phyloP scores from a whole-genome alignment of 1,140 invertebrate genomes.

The Eufriesea mexicana region DNA sequence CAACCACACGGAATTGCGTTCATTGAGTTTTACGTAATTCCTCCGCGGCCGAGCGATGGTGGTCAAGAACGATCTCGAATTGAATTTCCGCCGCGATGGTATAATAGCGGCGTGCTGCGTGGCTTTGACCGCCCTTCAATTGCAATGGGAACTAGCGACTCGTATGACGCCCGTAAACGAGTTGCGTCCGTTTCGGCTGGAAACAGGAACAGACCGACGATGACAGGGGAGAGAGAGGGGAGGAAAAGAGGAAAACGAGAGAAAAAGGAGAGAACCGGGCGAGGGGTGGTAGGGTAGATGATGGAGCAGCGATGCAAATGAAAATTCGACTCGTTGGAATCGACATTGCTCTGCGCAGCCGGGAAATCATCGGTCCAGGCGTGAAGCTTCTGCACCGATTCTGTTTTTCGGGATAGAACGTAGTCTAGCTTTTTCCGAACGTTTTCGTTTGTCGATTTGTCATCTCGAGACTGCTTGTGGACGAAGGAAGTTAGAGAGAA shows the following conservation, averaged over 20 bases:
- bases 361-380: slow-evolving; percentile 26
- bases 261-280: neutral
- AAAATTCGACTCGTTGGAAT: slow-evolving; percentile 46
- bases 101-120: slow-evolving; percentile 44
- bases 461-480: no score
- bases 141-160: slow-evolving; percentile 73
- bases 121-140: slow-evolving; percentile 79
- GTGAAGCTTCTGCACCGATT: neutral
- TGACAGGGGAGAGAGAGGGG: neutral
- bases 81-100: slow-evolving; percentile 75
- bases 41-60: slow-evolving; percentile 24
- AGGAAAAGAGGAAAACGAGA: neutral
- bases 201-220: slow-evolving; percentile 6
- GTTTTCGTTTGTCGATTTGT: no score
- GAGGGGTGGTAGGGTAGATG: no score
- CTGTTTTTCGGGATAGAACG: neutral
- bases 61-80: slow-evolving; percentile 72
- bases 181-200: slow-evolving; percentile 63
- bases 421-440: neutral
- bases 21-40: slow-evolving; percentile 64
- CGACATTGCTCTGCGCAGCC: neutral
- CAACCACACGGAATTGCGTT: slow-evolving; percentile 50
- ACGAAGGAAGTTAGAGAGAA: no score
- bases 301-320: slow-evolving; percentile 32
- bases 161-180: slow-evolving; percentile 71